A percentile compares a stretch with the other conserved stretches of the same genome.
These are phyloP conservation scores for Salvelinus sp. DNA, from an alignment of 2,113 vertebrate genomes.

Conservation along the genomic window DNA sequence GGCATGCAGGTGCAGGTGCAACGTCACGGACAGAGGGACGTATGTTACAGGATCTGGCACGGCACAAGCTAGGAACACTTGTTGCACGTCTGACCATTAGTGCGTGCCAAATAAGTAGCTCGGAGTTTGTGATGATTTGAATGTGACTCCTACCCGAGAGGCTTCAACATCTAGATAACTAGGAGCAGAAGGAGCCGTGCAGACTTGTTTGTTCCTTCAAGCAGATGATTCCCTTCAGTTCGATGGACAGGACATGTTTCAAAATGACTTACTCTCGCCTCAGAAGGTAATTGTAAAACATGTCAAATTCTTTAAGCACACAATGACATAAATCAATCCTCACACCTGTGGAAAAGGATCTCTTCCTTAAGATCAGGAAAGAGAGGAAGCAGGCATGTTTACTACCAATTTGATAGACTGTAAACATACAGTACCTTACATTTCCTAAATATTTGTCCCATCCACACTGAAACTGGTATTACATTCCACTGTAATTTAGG, in stretches of 20 bases:
- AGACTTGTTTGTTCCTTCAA: constrained; percentile 10
- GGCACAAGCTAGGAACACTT: constrained; percentile 50
- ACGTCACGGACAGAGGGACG: constrained; percentile 25
- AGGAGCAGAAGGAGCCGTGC: neutral
- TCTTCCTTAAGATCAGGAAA: constrained; percentile 21
- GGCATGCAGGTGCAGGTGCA: constrained; percentile 48
- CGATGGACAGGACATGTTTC: neutral
- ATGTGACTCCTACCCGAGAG: constrained; percentile 53
- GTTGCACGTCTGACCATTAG: constrained; percentile 63
- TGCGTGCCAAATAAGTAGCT: constrained; percentile 43
- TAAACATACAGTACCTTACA: constrained; percentile 26
- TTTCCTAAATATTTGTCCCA: constrained; percentile 37
- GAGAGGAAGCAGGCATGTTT: neutral
- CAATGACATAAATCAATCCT: neutral
- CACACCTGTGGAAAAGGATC: constrained; percentile 11
- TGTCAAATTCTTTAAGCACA: neutral
- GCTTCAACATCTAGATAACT: neutral
- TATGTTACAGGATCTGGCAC: constrained; percentile 22
- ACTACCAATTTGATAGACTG: constrained; percentile 11
- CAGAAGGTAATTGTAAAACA: constrained; percentile 13
- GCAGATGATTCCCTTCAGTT: constrained; percentile 4
- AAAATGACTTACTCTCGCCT: neutral
- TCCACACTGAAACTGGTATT: constrained; percentile 12
- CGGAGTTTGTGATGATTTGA: constrained; percentile 56
- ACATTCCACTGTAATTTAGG: constrained; percentile 39